Base-by-base conservation (phyloP, 2,113 vertebrate species). In the Semicossyphus pulcher region DNA sequence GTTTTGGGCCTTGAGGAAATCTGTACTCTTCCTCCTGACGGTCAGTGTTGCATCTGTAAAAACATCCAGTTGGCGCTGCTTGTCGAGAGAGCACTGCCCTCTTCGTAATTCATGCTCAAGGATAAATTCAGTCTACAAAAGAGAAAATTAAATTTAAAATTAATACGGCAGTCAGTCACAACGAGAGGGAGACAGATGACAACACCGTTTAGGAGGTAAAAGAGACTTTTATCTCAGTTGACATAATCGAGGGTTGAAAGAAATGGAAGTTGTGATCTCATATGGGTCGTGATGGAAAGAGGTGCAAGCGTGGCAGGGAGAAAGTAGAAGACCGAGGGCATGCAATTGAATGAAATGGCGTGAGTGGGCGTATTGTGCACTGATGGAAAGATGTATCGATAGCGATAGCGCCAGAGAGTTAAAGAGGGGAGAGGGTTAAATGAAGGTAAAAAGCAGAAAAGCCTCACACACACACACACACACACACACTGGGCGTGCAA, bases 371-470 rank as follows among this genome's bases (percentile, higher is more conserved):
- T 48, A 45, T 29, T 10, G 1, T 20, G 25, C 29, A 18, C 16
- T 51, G 25, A 72, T 42, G 44, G 74, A 71, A 56, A 61, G 42
- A 69, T 71, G 67, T 39, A 63, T 67, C 9, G 8, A 44, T n/a
- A 15, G 36, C 47, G 44, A 70, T 28, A 56, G 31, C 1, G n/a
- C n/a, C 59, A 64, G 72, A 39, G 37, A 78, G 39, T 72, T 76
- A 64, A 71, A 81, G 49, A 68, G 29, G 41, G 47, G 14, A 36
- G 39, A 45, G 58, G 61, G 71, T 67, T 79, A 85, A 85, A 83
- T 73, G 56, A 62, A 68, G 53, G 65, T 59, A 74, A 78, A 76
- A 61, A 32, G 57, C 45, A 45, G 37, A 78, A 81, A 36, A 64
- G 37, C 49, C 49, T 31, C 52, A 48, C 52, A 62, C 67, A 75